phyloP scores from a whole-genome alignment of 2,888 invertebrate species.

The Apeira syringaria region DNA sequence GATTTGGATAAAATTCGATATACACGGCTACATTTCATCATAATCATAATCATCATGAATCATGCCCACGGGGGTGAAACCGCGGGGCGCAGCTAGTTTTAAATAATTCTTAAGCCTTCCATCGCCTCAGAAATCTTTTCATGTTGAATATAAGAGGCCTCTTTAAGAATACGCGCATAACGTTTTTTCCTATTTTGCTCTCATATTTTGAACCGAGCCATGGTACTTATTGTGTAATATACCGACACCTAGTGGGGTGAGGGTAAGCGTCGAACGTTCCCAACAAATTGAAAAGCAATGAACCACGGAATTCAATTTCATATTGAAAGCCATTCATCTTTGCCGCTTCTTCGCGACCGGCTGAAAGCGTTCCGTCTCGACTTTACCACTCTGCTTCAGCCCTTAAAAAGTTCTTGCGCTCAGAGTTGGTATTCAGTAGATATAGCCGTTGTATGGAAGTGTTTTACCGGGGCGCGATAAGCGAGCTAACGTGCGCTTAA shows the following conservation, averaged over 20 bases:
- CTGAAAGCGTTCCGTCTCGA: constrained; percentile 78
- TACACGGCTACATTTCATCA: no score
- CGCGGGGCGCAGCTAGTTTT: no score
- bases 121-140: no score
- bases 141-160: constrained; percentile 7
- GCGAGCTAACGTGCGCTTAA: constrained; percentile 5
- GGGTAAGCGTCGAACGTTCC: constrained; percentile 75
- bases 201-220: constrained; percentile 37
- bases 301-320: constrained; percentile 88
- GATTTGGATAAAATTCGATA: no score
- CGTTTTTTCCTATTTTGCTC: constrained; percentile 21
- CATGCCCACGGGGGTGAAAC: no score
- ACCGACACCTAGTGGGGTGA: constrained; percentile 60
- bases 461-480: constrained; percentile 30
- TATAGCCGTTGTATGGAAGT: constrained; percentile 22
- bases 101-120: no score
- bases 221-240: constrained; percentile 55
- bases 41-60: no score
- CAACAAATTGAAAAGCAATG: constrained; percentile 86
- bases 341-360: constrained; percentile 76
- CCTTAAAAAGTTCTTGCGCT: constrained; percentile 66
- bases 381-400: constrained; percentile 69
- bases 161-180: constrained; percentile 21
- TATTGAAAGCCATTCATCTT: constrained; percentile 86
- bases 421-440: constrained; percentile 38